Evolutionary conservation across 2,888 invertebrate genomes (phyloP).

Genomic region (Clanis bilineata): DNA sequence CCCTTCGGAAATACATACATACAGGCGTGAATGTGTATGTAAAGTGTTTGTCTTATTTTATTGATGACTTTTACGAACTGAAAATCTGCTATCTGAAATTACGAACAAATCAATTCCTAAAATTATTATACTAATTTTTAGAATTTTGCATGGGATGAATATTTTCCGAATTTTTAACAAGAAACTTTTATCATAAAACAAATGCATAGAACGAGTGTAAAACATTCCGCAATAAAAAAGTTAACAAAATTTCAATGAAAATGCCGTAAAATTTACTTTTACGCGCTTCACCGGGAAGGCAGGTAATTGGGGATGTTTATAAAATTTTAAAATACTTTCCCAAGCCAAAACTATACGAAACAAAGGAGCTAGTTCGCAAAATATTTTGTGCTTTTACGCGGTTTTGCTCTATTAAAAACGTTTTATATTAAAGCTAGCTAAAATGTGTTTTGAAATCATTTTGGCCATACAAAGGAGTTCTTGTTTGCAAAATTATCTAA

Average conservation of each 20-base stretch:
- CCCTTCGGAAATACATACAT: no score
- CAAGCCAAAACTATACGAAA: not conserved
- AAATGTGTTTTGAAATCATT: not conserved
- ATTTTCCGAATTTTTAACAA: constrained; percentile 30
- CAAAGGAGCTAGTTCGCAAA: not conserved
- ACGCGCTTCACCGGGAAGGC: constrained; percentile 14
- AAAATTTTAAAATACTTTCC: constrained; percentile 3
- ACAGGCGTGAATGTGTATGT: no score
- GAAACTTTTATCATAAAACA: constrained; percentile 43
- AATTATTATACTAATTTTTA: no score
- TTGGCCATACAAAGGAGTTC: no score
- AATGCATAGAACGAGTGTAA: constrained; percentile 35
- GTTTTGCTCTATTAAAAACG: not conserved
- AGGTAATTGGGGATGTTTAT: constrained; percentile 7
- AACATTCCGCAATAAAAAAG: constrained; percentile 45
- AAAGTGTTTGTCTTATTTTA: no score
- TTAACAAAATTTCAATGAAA: constrained; percentile 29
- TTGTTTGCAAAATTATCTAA: no score
- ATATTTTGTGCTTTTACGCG: not conserved
- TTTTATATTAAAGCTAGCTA: not conserved
- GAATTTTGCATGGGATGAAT: constrained; percentile 24
- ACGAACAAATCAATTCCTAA: no score
- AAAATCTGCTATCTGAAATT: no score
- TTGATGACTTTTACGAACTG: no score
- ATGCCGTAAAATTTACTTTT: constrained; percentile 18